A percentile compares a stretch with the other conserved stretches of the same genome.
Conservation (phyloP, 2,888 invertebrate genomes). For the Pollenia griseotomentosa region DNA sequence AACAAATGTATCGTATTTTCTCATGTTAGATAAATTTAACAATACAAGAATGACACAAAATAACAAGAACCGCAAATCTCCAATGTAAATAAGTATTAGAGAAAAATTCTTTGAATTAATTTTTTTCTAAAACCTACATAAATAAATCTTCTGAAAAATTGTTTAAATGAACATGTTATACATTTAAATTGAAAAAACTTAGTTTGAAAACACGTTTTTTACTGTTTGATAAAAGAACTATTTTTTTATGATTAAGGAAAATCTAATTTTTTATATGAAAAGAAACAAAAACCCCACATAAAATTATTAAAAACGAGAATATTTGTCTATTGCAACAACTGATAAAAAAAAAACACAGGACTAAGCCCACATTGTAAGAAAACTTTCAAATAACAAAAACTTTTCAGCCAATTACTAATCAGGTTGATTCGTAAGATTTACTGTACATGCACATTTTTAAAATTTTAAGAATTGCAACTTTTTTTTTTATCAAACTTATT, state of each 20-base stretch:
- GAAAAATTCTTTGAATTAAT: no score
- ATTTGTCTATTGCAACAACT: neutral
- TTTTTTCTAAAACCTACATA: no score
- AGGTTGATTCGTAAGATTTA: conserved; percentile 12
- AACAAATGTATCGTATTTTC: neutral
- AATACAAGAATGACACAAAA: neutral
- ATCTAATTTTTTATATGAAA: neutral
- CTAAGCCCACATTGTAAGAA: conserved; percentile 32
- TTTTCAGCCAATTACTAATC: conserved; percentile 35
- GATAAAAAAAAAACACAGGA: neutral
- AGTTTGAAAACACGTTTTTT: neutral
- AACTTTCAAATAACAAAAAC: conserved; percentile 12
- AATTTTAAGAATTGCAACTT: neutral
- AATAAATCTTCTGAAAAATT: no score
- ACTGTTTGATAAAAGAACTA: neutral
- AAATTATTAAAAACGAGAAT: neutral
- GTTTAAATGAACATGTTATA: no score
- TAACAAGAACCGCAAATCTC: no score
- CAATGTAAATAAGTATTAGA: no score
- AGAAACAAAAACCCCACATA: conserved; percentile 9
- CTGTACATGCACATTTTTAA: neutral
- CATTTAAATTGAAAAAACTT: no score
- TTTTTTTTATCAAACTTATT: no score
- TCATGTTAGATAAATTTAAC: neutral
- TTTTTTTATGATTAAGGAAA: conserved; percentile 6